Evolutionary conservation across 1,140 invertebrate species (phyloP).

Genomic region (Cephus cinctus): DNA sequence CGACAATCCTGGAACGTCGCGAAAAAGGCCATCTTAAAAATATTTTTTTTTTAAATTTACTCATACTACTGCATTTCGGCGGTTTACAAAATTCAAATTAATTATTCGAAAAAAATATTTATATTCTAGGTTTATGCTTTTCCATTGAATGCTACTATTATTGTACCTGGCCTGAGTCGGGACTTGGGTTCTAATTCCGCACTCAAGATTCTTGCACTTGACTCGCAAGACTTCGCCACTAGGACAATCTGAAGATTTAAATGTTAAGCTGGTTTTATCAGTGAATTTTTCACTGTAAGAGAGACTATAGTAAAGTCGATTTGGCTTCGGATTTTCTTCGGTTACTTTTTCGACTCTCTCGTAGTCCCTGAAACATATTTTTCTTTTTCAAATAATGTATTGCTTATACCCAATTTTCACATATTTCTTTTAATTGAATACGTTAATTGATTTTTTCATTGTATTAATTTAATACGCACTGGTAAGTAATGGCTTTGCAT

Average conservation of each 20-base stretch:
- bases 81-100: background rate
- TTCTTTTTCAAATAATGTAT: constrained; percentile 2
- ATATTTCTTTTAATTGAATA: background rate
- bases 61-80: background rate
- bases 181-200: constrained; percentile 70
- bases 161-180: constrained; percentile 64
- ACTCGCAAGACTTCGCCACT: constrained; percentile 66
- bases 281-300: constrained; percentile 41
- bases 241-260: constrained; percentile 64
- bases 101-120: background rate
- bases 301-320: constrained; percentile 55
- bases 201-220: constrained; percentile 70
- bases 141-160: constrained; percentile 13
- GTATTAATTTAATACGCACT: constrained; percentile 56
- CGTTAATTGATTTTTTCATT: background rate
- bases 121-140: background rate
- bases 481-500: constrained; percentile 75
- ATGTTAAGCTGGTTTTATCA: constrained; percentile 63
- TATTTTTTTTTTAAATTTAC: constrained; percentile 5
- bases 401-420: no score
- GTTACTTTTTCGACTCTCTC: constrained; percentile 56
- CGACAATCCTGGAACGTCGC: constrained; percentile 73
- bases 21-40: constrained; percentile 10
- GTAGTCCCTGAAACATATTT: constrained; percentile 53
- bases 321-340: constrained; percentile 38